Base-by-base conservation (phyloP, 1,140 invertebrate genomes). In the Nasonia longicornis region DNA sequence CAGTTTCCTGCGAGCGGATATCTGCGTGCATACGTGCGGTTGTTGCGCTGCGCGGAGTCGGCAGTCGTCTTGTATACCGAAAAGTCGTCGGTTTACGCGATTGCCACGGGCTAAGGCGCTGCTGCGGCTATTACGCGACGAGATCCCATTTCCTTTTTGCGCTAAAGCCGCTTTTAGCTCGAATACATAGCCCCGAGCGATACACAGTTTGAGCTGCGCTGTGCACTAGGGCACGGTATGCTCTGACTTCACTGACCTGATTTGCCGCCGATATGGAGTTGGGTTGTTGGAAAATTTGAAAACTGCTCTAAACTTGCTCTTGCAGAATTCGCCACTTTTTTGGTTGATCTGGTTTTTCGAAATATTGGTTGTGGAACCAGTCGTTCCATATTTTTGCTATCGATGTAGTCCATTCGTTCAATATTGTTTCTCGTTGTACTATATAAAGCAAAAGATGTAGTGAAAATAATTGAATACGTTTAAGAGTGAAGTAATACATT, bases 51-150 rank as follows among this genome's bases (percentile, higher is more conserved):
- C 35, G 10, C 31, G 12, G 64, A 20, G 6, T n/a, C 16, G 16
- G 3, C 63, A 8, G 20, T n/a, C 8, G 58, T 16, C 26, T 11
- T 11, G 3, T 16, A n/a, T 11, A 11, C 22, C 22, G 20, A 67
- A 67, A 67, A 67, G 64, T 29, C 2, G 52, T 58, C 48, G 63
- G 63, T 67, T 67, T 67, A 29, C 64, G 64, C 64, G 64, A 67
- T 67, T 31, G 11, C 22, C 64, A 67, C 22, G 16, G 52, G 16
- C 52, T 58, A 58, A 58, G 6, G 52, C 52, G 52, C 16, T 16
- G 45, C 52, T 38, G 52, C 52, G 16, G 52, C 52, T 58, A 58
- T 58, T 58, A n/a, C 52, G 52, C 52, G 64, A 26, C 29, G 26
- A 67, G 64, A 67, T 31, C 22, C 14, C 64, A 26, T 67, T 67